Base-by-base conservation (phyloP, 1,140 invertebrate species). In the Cotesia vestalis region DNA sequence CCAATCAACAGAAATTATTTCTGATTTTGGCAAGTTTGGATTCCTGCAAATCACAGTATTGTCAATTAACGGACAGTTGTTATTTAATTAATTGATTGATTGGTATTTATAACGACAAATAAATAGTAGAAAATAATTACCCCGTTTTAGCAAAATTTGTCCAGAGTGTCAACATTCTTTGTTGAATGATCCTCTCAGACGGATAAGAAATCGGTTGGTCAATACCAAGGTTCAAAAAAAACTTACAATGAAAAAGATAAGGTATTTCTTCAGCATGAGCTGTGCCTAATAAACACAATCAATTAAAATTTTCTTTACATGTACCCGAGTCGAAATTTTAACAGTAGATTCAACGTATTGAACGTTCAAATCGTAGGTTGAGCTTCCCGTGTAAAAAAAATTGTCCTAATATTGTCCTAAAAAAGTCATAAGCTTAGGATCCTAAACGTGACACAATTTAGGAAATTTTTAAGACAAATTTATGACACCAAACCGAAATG, bases 121-220 rank as follows among this genome's bases (percentile, higher is more conserved):
- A 8, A 12, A 12, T 4, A 57, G 4, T 27, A 3, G 27, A 27
- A 27, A 27, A 27, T 27, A 27, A 27, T 36, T 76, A 79, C 81
- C 81, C 83, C 64, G 77, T 78, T 75, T 80, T 85, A 1, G 83
- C 83, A 78, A 87, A 87, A 72, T 84, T 83, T 0, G 80, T 82
- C 85, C 83, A 86, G 59, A 84, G 72, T 77, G 79, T 76, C 0
- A 78, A 79, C 17, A 88, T 76, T 46, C 75, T 75, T 55, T 83
- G 66, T 4, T 73, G 74, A 3, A 82, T 51, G 63, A 64, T 76
- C 12, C 71, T 53, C 1, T 73, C 72, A 0, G 68, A 63, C 0
- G 68, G 66, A 12, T 62, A 64, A 0, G 27, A n/a, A 38, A 66
- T 4, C 1, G 35, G 8, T 9, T 46, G 27, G 53, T 69, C 2